Conservation (phyloP, 2,797 vertebrate genomes). For the Phataginus tetradactyla region DNA sequence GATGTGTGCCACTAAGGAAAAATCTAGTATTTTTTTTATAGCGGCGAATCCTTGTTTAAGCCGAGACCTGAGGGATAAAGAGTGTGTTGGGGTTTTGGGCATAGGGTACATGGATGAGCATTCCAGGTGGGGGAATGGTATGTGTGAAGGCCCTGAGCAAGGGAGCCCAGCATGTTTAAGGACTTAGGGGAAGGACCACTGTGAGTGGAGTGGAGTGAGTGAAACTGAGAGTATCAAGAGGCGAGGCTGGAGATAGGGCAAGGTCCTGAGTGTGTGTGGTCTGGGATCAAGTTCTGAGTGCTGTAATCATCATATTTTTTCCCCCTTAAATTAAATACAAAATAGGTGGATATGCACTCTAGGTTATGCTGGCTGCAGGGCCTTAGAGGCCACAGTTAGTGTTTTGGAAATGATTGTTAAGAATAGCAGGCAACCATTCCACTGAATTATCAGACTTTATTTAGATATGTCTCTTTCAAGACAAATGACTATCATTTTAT, state of each 20-base stretch:
- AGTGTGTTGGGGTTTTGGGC: not conserved
- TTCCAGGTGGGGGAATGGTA: not conserved
- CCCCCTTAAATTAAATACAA: not conserved
- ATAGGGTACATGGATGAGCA: not conserved
- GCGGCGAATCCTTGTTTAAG: not conserved
- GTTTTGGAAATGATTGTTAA: conserved; percentile 49
- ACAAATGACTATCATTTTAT: not conserved
- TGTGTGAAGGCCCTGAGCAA: not conserved
- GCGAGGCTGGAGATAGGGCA: not conserved
- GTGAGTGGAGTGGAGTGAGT: too few species aligned
- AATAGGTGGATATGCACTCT: not conserved
- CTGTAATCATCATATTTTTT: not conserved
- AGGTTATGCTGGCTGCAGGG: not conserved
- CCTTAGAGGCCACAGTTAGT: not conserved
- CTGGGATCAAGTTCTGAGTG: not conserved
- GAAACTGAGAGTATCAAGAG: not conserved
- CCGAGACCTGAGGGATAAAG: not conserved
- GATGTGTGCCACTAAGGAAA: not conserved
- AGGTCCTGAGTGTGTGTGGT: not conserved
- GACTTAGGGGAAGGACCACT: not conserved
- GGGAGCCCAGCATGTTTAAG: not conserved
- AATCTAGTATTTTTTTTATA: not conserved
- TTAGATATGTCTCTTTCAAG: conserved; percentile 22
- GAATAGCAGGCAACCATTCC: not conserved
- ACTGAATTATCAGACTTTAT: not conserved